Evolutionary conservation across 1,140 invertebrate genomes (phyloP).

Genomic region (Drosophila carrolli): DNA sequence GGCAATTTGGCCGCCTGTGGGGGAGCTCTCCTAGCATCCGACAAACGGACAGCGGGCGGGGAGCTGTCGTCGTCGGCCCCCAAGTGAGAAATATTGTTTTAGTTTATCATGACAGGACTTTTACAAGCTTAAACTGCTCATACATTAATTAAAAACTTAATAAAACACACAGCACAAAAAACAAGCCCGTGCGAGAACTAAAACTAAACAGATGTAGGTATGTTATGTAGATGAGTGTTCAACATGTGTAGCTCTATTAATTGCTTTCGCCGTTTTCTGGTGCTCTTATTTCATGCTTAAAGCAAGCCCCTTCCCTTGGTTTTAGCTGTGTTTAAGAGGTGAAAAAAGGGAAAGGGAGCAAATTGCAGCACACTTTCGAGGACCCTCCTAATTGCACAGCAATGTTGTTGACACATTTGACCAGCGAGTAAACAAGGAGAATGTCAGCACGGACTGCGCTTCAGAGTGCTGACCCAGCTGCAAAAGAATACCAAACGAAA

Average conservation of each 20-base stretch:
- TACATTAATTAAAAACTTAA: constrained; percentile 84
- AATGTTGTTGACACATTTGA: constrained; percentile 62
- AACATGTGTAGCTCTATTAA: constrained; percentile 53
- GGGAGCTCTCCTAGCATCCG: constrained; percentile 3
- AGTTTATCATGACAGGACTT: constrained; percentile 82
- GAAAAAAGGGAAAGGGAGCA: background rate
- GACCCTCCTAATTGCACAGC: constrained; percentile 57
- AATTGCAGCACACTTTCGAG: constrained; percentile 22
- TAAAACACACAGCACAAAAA: constrained; percentile 62
- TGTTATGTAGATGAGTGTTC: constrained; percentile 35
- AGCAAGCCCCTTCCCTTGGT: background rate
- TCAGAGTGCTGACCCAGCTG: constrained; percentile 47
- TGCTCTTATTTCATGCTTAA: constrained; percentile 20
- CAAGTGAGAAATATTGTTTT: constrained; percentile 82
- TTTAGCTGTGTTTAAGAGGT: background rate
- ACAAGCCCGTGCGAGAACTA: constrained; percentile 22
- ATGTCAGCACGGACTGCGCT: constrained; percentile 39
- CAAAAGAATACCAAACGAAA: constrained; percentile 39
- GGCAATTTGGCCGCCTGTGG: constrained; percentile 41
- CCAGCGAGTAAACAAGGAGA: constrained; percentile 37
- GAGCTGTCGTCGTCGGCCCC: constrained; percentile 53
- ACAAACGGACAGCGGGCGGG: constrained; percentile 5
- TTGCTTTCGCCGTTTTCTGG: constrained; percentile 21
- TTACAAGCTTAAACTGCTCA: constrained; percentile 83
- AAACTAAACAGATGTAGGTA: constrained; percentile 42